Percentiles rank a stretch among this genome's conserved stretches.
Evolutionary conservation across 2,113 vertebrate genomes (phyloP).

Genomic region (Copsychus sechellarum): DNA sequence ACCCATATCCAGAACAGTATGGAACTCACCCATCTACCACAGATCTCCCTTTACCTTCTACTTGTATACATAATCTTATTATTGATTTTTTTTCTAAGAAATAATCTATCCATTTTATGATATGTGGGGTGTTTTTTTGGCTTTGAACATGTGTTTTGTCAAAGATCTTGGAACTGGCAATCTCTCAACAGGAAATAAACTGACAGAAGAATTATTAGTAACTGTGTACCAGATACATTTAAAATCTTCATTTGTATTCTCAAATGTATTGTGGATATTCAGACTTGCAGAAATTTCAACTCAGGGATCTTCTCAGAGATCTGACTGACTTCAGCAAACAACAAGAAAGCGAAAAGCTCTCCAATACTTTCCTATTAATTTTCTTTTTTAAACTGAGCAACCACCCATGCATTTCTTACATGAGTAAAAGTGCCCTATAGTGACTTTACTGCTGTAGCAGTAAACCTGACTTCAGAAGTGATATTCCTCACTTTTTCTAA

Average conservation of each 20-base stretch:
- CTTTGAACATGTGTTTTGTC: background rate
- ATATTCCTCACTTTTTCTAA: background rate
- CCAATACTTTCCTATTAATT: background rate
- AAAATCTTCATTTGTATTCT: background rate
- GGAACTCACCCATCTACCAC: background rate
- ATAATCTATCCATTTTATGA: background rate
- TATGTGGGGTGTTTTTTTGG: fast-evolving
- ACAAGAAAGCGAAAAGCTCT: background rate
- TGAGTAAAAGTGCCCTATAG: background rate
- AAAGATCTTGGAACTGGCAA: background rate
- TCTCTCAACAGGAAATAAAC: background rate
- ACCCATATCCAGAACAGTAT: background rate
- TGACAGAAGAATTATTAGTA: background rate
- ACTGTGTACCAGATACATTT: background rate
- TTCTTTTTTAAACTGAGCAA: background rate
- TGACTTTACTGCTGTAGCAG: background rate
- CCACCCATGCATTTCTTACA: background rate
- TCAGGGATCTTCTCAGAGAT: background rate
- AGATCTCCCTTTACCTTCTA: background rate
- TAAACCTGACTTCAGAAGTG: background rate
- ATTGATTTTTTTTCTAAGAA: background rate
- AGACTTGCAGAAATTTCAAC: background rate
- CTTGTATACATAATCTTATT: background rate
- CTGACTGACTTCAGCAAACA: background rate
- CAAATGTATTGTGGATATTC: background rate